Evolutionary conservation across 2,888 invertebrate genomes (phyloP), one percentile per base, ranked within the genome.

Genomic region (Caenorhabditis sp.): DNA sequence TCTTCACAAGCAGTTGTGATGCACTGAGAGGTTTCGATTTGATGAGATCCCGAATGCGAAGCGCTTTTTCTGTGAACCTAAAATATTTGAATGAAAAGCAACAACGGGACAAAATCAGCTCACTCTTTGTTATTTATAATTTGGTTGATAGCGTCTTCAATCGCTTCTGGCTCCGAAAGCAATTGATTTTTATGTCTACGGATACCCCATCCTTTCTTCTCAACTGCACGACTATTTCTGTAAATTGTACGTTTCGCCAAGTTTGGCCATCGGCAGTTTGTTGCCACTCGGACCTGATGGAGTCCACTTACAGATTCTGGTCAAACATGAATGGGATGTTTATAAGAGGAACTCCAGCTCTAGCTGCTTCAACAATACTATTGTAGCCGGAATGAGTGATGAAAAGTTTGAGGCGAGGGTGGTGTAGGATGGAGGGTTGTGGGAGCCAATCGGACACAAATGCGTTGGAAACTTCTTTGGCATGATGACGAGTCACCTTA

Each of bases 321-420:
- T 75, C 81, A 80, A 83, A 82, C 83, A 88, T 87, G 54, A 89
- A 85, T 12, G 87, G 87, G 10, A 88, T 82, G 8, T 75, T 81
- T 2, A 88, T 70, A 1, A 90, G 72, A 0, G 90, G 90, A 10
- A 88, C 80, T 47, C 89, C 90, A 31, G 82, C 59, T 54, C 80
- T 54, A 0, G 89, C 88, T 0, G 90, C 86, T 79, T 90, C 90
- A 38, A 90, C 74, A 22, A 90, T 64, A 28, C 89, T 85, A 68
- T 91, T 91, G 76, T 90, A 91, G 0, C 90, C 90, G n/a, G 86
- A 85, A 66, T 90, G 90, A 16, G 90, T 90, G 47, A 90, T 88
- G 83, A 90, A 90, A 2, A 82, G 14, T 22, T 74, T 74, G 14
- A 89, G 64, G 6, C 88, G 82, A 14, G 87, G 84, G 63, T 90